Conservation (phyloP, 2,888 invertebrate species). For the Amiota mariae region DNA sequence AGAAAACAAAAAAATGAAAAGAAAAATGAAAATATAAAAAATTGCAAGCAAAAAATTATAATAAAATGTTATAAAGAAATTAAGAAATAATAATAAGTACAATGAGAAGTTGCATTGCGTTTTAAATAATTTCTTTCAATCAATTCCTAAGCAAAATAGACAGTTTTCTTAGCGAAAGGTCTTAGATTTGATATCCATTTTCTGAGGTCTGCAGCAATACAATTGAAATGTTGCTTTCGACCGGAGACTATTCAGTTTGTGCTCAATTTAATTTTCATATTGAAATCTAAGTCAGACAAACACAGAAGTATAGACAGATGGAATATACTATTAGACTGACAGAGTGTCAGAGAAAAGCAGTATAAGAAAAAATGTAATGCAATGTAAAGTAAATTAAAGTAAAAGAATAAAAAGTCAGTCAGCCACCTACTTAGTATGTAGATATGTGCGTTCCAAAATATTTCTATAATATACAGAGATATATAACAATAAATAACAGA, state of each 20-base stretch:
- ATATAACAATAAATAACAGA: neutral
- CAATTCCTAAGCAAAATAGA: too few species aligned
- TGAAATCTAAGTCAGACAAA: slow-evolving; percentile 4
- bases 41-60: neutral
- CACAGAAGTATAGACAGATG: neutral
- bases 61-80: neutral
- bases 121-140: too few species aligned
- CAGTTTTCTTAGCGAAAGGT: too few species aligned
- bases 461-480: slow-evolving; percentile 13
- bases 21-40: neutral
- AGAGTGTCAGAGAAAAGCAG: too few species aligned
- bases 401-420: neutral
- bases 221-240: too few species aligned
- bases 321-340: too few species aligned
- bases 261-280: neutral
- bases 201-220: too few species aligned
- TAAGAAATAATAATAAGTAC: slow-evolving; percentile 4
- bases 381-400: neutral
- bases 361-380: too few species aligned
- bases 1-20: neutral
- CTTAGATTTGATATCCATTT: too few species aligned
- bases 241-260: neutral
- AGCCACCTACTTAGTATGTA: too few species aligned
- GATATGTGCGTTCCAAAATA: slow-evolving; percentile 16
- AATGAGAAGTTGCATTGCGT: neutral